A percentile compares a stretch with the other conserved stretches of the same genome.
phyloP scores from a whole-genome alignment of 2,888 invertebrate genomes.

The Trachelus tabidus region DNA sequence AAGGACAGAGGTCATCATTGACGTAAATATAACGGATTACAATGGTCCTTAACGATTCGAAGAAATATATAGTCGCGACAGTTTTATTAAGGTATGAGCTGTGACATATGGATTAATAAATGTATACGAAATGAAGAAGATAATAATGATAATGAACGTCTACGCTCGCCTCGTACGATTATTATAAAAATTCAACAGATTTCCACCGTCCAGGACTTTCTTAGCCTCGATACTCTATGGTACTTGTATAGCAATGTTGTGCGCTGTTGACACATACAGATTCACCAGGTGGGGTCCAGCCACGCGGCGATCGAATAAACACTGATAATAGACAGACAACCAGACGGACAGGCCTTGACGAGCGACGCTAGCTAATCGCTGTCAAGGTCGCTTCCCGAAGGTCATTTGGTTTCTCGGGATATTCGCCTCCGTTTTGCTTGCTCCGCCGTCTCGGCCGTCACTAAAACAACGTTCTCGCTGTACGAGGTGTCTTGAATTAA shows the following conservation, averaged over 20 bases:
- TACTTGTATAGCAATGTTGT: constrained; percentile 55
- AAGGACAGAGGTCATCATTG: too few relatives aligned
- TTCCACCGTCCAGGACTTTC: constrained; percentile 41
- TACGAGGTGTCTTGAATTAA: constrained; percentile 61
- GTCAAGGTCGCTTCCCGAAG: constrained; percentile 67
- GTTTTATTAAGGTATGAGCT: too few relatives aligned
- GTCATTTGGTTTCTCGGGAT: constrained; percentile 83
- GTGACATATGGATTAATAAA: too few relatives aligned
- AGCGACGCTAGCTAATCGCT: constrained; percentile 66
- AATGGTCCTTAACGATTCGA: too few relatives aligned
- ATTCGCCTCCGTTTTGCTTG: constrained; percentile 72
- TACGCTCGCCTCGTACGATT: too few relatives aligned
- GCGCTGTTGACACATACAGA: constrained; percentile 58
- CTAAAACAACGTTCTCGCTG: constrained; percentile 66
- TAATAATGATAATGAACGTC: too few relatives aligned
- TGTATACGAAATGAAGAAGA: too few relatives aligned
- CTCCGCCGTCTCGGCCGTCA: constrained; percentile 63
- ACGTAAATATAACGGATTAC: too few relatives aligned
- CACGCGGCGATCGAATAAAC: constrained; percentile 61
- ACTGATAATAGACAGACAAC: constrained; percentile 56
- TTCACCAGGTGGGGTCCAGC: constrained; percentile 65
- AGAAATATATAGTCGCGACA: too few relatives aligned
- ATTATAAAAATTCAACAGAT: not conserved
- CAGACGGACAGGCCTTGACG: constrained; percentile 62
- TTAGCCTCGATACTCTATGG: constrained; percentile 39